Evolutionary conservation across 2,113 vertebrate genomes (phyloP), one percentile per base, ranked within the genome.

Genomic region (Egretta garzetta): DNA sequence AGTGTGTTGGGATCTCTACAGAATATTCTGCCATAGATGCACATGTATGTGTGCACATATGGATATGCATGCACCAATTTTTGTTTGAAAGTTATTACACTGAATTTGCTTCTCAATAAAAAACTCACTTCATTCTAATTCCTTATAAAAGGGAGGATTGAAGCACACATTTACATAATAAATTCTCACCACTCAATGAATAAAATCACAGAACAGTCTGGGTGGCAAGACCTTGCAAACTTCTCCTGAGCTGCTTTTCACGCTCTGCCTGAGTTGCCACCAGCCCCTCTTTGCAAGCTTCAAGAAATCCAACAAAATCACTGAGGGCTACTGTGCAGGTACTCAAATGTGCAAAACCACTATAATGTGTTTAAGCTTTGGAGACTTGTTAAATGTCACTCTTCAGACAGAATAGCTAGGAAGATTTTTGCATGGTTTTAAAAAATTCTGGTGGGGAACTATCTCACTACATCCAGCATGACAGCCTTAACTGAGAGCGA

Each of bases 191-290:
- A 55, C 30, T 81, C 76, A 30, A 6, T 23, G 43, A 86, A 64
- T 30, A 95, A 96, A 92, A 93, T 71, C 68, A 71, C 84, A 87
- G 76, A 91, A 91, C 77, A 95, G 84, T 47, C 50, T 71, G 58
- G 35, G 39, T 76, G 45, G 73, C 60, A 91, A 80, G 91, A 88
- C 81, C 58, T 68, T 32, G 87, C 84, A 94, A 90, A 85, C 58
- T 86, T 73, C 87, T 91, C 71, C 58, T 37, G n/a, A 88, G 86
- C 55, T 88, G 2, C 56, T 92, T 64, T 62, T 55, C 33, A 12
- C 10, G 0, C 64, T 84, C 26, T 88, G 75, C 32, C 33, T 15
- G 28, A 85, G 56, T 72, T 96, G 73, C 68, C 49, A 93, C 52
- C 10, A n/a, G 35, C 52, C 13, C 43, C 22, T 82, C 47, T 70